Evolutionary conservation across 2,797 vertebrate species (phyloP).

Genomic region (Apodemus agrarius): DNA sequence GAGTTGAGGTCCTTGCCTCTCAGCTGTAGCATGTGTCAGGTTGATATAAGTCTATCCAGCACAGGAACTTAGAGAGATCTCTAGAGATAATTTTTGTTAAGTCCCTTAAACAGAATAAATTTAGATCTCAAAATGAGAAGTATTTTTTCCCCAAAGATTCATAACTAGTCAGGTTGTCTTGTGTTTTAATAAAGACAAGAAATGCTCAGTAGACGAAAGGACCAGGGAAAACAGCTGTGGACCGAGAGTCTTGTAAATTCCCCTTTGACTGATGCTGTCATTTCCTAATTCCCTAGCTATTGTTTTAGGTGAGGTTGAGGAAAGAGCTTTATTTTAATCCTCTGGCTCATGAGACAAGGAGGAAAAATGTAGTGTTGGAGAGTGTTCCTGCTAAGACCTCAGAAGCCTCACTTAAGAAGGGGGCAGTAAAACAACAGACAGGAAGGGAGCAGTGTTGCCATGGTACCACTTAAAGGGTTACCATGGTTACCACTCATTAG

Average conservation of each 20-base stretch:
- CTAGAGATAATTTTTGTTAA: constrained; percentile 32
- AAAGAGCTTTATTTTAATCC: neutral
- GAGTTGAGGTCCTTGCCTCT: neutral
- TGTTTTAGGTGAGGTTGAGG: neutral
- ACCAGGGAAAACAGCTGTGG: neutral
- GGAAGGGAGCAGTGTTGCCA: constrained; percentile 42
- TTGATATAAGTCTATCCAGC: neutral
- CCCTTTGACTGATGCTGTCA: neutral
- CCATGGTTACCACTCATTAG: constrained; percentile 32
- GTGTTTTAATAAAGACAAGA: neutral
- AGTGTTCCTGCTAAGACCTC: constrained; percentile 22
- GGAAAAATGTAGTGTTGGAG: neutral
- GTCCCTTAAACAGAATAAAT: neutral
- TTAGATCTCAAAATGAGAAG: neutral
- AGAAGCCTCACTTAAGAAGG: neutral
- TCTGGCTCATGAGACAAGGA: neutral
- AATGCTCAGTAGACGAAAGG: neutral
- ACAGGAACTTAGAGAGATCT: neutral
- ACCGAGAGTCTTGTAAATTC: neutral
- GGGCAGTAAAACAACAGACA: neutral
- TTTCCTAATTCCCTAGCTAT: neutral
- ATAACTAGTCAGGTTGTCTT: neutral
- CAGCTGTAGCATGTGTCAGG: neutral
- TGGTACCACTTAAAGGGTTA: neutral
- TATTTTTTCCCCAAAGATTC: neutral